These are phyloP conservation scores for Tetheella fluctuosa DNA, from an alignment of 2,888 invertebrate genomes.

Conservation along the genomic window DNA sequence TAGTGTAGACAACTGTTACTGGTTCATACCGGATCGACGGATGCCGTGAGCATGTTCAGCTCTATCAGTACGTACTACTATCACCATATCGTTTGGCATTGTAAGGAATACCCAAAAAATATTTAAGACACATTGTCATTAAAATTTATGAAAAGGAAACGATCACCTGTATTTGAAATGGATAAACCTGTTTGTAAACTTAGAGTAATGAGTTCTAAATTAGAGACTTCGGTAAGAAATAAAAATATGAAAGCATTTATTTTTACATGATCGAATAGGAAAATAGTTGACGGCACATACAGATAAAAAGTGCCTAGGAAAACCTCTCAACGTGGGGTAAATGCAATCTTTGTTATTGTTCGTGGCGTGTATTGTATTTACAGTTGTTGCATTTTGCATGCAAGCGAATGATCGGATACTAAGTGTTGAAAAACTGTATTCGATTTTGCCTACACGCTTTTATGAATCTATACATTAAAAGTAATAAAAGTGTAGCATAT, in stretches of 20 bases:
- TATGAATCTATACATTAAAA: no score
- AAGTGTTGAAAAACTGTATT: not conserved
- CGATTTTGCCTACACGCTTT: not conserved
- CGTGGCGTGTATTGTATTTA: not conserved
- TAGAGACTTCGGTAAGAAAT: no score
- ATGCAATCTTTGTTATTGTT: not conserved
- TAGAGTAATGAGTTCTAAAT: no score
- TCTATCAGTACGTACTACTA: constrained; percentile 26
- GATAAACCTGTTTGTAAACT: no score
- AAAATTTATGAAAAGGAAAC: no score
- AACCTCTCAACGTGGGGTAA: not conserved
- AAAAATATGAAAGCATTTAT: no score
- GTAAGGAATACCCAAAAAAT: not conserved
- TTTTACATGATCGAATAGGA: no score
- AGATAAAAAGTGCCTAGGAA: no score
- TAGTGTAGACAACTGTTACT: constrained; percentile 42
- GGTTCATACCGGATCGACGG: constrained; percentile 45
- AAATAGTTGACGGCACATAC: no score
- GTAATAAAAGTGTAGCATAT: no score
- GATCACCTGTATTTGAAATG: no score
- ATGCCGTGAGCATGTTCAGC: constrained; percentile 23
- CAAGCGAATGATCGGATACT: not conserved
- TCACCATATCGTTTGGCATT: not conserved
- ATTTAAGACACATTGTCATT: no score
- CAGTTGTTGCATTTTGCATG: not conserved